Evolutionary conservation across 2,888 invertebrate genomes (phyloP).

Genomic region (Ormia ochracea): DNA sequence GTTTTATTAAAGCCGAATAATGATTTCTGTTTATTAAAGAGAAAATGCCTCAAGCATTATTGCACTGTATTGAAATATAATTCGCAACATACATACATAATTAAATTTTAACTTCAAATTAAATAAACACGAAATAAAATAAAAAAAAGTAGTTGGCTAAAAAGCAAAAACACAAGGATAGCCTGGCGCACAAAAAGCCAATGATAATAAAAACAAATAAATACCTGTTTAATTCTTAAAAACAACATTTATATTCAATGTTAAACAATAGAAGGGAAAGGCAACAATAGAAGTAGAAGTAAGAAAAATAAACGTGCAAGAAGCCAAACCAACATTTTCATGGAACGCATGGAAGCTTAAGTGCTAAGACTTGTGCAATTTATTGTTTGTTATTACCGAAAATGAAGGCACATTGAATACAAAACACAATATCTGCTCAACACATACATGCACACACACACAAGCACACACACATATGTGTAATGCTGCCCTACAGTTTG

Average conservation of each 20-base stretch:
- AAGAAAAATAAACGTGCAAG: slow-evolving; percentile 14
- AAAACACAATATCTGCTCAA: neutral
- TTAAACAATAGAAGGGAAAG: slow-evolving; percentile 7
- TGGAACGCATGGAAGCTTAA: slow-evolving; percentile 37
- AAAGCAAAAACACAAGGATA: neutral
- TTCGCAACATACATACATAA: too few species aligned
- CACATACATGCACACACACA: neutral
- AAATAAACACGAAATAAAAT: neutral
- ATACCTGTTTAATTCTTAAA: slow-evolving; percentile 37
- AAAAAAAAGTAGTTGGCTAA: neutral
- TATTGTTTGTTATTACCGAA: slow-evolving; percentile 61
- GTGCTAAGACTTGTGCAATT: slow-evolving; percentile 54
- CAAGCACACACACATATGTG: neutral
- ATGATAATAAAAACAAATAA: slow-evolving; percentile 23
- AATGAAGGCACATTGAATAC: slow-evolving; percentile 44
- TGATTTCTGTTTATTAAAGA: too few species aligned
- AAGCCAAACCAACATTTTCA: slow-evolving; percentile 10
- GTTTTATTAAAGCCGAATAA: too few species aligned
- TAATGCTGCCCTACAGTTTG: too few species aligned
- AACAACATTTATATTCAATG: slow-evolving; percentile 35
- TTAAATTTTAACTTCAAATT: too few species aligned
- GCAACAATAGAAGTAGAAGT: slow-evolving; percentile 25
- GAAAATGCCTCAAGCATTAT: too few species aligned
- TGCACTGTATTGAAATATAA: too few species aligned
- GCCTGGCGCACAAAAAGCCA: neutral